A percentile compares a stretch with the other conserved stretches of the same genome.
Evolutionary conservation across 1,140 invertebrate genomes (phyloP).

Genomic region (Lasioglossum albipes): DNA sequence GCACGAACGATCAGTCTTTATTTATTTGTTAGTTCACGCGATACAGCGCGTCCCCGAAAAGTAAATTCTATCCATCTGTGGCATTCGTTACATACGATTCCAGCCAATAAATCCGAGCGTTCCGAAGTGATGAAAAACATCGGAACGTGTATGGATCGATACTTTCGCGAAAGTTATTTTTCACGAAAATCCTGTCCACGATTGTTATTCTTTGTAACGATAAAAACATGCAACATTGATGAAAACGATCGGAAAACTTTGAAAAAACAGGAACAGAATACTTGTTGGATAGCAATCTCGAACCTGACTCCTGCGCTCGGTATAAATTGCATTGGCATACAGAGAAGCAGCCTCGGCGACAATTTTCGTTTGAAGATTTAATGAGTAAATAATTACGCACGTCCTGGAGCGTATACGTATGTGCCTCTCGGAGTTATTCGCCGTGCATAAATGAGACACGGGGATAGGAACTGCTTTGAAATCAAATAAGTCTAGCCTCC

Average conservation of each 20-base stretch:
- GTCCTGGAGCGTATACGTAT: too few relatives aligned
- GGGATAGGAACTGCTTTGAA: background rate
- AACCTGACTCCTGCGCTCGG: too few relatives aligned
- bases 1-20: background rate
- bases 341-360: background rate
- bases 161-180: background rate
- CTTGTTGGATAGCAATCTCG: background rate
- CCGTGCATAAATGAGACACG: background rate
- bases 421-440: background rate
- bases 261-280: background rate
- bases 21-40: background rate
- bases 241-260: too few relatives aligned
- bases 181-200: background rate
- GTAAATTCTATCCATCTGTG: background rate
- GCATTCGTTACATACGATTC: background rate
- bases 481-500: constrained; percentile 7
- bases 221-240: background rate
- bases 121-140: background rate
- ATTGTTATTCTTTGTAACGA: background rate
- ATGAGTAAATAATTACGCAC: constrained; percentile 34
- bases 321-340: background rate
- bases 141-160: background rate
- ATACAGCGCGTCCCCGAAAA: background rate
- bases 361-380: background rate
- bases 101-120: background rate